Percentiles rank a stretch among this genome's conserved stretches.
These are phyloP conservation scores for Platypus cylindrus DNA, from an alignment of 2,888 invertebrate genomes.

Conservation along the genomic window DNA sequence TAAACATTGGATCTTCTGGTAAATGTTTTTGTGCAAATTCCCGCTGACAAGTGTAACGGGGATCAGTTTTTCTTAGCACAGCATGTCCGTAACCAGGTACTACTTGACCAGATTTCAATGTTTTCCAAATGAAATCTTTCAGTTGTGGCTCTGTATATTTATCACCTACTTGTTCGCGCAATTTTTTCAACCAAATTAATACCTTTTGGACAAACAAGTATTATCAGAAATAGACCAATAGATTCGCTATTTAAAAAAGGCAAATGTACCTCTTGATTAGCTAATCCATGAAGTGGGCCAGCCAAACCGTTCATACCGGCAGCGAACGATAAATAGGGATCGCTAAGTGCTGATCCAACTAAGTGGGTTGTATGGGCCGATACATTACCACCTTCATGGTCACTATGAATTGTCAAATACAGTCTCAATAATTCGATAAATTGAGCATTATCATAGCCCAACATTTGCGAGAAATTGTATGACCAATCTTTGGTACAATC, in stretches of 20 bases:
- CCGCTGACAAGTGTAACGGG: constrained; percentile 80
- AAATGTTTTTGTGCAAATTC: constrained; percentile 90
- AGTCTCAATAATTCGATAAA: constrained; percentile 88
- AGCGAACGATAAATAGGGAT: constrained; percentile 85
- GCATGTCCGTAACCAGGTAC: constrained; percentile 96
- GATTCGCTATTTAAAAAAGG: not conserved
- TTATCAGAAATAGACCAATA: no score
- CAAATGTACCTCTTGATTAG: constrained; percentile 76
- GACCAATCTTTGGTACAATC: constrained; percentile 87
- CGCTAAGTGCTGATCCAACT: constrained; percentile 87
- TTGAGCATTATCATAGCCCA: constrained; percentile 71
- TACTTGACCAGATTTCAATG: constrained; percentile 90
- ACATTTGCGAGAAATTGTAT: constrained; percentile 81
- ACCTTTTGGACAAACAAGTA: constrained; percentile 42
- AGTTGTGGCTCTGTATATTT: constrained; percentile 80
- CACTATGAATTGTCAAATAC: constrained; percentile 89
- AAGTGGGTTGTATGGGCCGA: constrained; percentile 90
- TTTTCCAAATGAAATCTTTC: constrained; percentile 96
- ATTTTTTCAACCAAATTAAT: constrained; percentile 84
- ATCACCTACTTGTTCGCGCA: constrained; percentile 74
- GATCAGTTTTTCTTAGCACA: constrained; percentile 90
- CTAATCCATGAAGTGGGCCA: constrained; percentile 90
- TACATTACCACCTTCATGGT: constrained; percentile 95
- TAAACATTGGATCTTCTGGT: constrained; percentile 84
- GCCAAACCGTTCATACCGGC: constrained; percentile 91